Conservation (phyloP, 2,797 vertebrate species). For the Chaunax sp. region DNA sequence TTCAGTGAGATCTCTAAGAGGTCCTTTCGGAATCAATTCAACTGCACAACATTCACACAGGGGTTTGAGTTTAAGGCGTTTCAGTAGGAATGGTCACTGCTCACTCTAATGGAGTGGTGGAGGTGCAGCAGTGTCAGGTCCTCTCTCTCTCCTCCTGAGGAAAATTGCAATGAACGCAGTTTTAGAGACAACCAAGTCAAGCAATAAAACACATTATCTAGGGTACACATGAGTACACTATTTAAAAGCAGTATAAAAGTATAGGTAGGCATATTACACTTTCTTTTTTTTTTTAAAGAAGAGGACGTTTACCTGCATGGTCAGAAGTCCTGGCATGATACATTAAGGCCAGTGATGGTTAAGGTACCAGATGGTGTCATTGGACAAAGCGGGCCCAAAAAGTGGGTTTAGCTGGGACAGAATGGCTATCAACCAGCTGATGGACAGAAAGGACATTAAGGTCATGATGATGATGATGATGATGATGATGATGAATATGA, state of each 20-base stretch:
- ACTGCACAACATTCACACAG: conserved; percentile 38
- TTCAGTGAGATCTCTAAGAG: conserved; percentile 39
- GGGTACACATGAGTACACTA: neutral
- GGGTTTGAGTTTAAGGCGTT: conserved; percentile 49
- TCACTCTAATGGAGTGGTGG: conserved; percentile 7
- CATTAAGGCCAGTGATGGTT: conserved; percentile 88
- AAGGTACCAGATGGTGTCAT: conserved; percentile 93
- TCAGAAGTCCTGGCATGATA: neutral
- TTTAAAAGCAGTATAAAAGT: neutral
- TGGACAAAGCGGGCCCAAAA: conserved; percentile 90
- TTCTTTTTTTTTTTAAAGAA: neutral
- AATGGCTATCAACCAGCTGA: conserved; percentile 98
- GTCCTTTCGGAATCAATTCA: conserved; percentile 49
- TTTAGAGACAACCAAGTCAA: neutral
- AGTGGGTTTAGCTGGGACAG: conserved; percentile 96
- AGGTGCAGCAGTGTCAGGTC: conserved; percentile 34
- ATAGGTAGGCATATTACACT: neutral
- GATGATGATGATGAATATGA: too few species aligned
- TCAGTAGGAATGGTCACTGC: conserved; percentile 52
- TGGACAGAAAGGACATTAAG: conserved; percentile 56
- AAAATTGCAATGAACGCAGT: conserved; percentile 12
- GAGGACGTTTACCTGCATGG: conserved; percentile 42
- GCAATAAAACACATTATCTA: neutral
- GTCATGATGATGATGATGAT: too few species aligned
- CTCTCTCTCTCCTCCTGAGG: conserved; percentile 25